Evolutionary conservation across 2,797 vertebrate genomes (phyloP).

Genomic region (Caiman crocodilus): DNA sequence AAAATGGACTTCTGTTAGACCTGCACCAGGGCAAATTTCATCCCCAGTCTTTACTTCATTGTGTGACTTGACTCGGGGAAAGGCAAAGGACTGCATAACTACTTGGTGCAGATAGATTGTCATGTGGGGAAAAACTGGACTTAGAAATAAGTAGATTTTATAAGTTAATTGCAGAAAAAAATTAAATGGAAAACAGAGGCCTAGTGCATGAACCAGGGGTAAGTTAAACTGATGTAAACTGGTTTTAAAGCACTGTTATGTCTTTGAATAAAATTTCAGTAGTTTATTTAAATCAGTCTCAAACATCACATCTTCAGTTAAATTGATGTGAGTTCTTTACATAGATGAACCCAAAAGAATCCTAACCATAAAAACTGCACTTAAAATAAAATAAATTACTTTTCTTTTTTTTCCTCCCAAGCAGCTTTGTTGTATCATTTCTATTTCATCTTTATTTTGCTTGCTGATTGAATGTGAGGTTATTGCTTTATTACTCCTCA

Average conservation of each 20-base stretch:
- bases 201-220: not conserved
- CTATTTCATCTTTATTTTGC: constrained; percentile 6
- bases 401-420: not conserved
- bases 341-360: not conserved
- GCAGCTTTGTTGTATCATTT: not conserved
- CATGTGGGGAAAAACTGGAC: constrained; percentile 34
- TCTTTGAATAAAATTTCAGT: not conserved
- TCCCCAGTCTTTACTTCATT: not conserved
- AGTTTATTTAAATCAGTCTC: constrained; percentile 8
- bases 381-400: constrained; percentile 2
- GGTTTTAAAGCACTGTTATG: constrained; percentile 26
- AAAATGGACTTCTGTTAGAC: not conserved
- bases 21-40: constrained; percentile 9
- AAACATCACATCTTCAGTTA: not conserved
- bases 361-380: not conserved
- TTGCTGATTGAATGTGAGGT: constrained; percentile 42
- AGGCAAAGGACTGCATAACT: not conserved
- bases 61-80: constrained; percentile 13
- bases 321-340: not conserved
- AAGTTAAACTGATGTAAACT: not conserved
- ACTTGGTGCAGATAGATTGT: not conserved
- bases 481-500: constrained; percentile 44
- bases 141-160: constrained; percentile 28
- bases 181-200: constrained; percentile 15
- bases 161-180: constrained; percentile 36